phyloP scores from a whole-genome alignment of 2,888 invertebrate species.

The Taenaris catops region DNA sequence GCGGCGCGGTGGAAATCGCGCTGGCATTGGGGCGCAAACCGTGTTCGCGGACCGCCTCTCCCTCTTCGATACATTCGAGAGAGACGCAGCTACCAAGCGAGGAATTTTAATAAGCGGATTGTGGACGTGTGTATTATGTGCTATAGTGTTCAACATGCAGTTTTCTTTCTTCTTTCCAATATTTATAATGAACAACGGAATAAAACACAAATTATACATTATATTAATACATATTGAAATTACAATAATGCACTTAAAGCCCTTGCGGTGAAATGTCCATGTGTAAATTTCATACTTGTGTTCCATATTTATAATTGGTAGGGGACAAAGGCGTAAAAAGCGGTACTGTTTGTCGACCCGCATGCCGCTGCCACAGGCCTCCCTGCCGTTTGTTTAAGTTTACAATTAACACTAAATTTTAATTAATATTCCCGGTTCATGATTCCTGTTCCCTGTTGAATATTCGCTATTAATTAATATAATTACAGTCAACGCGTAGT shows the following conservation, averaged over 20 bases:
- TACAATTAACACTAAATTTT: slow-evolving; percentile 33
- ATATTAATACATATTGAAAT: no score
- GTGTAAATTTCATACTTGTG: slow-evolving; percentile 8
- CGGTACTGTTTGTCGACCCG: slow-evolving; percentile 51
- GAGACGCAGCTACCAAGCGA: slow-evolving; percentile 72
- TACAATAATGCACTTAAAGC: no score
- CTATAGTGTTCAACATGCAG: no score
- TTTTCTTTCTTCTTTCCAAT: no score
- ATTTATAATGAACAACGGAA: no score
- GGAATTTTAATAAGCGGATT: slow-evolving; percentile 79
- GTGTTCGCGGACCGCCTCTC: slow-evolving; percentile 48
- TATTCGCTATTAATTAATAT: slow-evolving; percentile 15
- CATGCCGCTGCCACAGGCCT: slow-evolving; percentile 41
- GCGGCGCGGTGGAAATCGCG: slow-evolving; percentile 73
- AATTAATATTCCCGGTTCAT: slow-evolving; percentile 26
- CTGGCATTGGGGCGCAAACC: slow-evolving; percentile 66
- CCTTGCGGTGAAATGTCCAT: slow-evolving; percentile 4
- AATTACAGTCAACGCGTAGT: slow-evolving; percentile 8
- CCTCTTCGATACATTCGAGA: slow-evolving; percentile 43
- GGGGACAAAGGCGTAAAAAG: slow-evolving; percentile 40
- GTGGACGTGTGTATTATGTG: no score
- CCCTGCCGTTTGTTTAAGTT: slow-evolving; percentile 31
- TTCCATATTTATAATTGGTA: slow-evolving; percentile 19
- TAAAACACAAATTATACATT: no score
- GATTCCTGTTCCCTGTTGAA: slow-evolving; percentile 16